Conservation (phyloP, 1,140 invertebrate genomes). For the Dendroctonus valens region DNA sequence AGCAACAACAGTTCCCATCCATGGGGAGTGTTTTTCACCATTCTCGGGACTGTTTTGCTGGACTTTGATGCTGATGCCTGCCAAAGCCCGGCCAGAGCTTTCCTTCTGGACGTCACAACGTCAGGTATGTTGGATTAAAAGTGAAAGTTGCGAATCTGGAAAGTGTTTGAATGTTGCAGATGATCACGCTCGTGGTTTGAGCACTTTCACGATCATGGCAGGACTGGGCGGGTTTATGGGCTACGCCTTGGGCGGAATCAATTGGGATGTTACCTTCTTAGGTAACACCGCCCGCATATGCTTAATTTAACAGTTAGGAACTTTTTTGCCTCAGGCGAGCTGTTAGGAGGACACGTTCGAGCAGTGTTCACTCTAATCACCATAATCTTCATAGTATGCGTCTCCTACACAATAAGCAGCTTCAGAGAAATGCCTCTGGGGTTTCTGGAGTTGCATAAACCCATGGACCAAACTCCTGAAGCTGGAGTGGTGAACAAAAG, state of each 20-base stretch:
- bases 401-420: conserved; percentile 77
- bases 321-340: conserved; percentile 55
- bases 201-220: conserved; percentile 95
- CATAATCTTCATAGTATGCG: conserved; percentile 80
- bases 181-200: conserved; percentile 89
- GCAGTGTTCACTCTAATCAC: conserved; percentile 89
- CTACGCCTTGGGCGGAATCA: conserved; percentile 87
- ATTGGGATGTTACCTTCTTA: conserved; percentile 85
- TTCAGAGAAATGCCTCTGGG: conserved; percentile 84
- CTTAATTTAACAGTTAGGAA: neutral
- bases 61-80: conserved; percentile 97
- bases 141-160: neutral
- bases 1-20: conserved; percentile 59
- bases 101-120: conserved; percentile 87
- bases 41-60: conserved; percentile 87
- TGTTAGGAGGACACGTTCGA: conserved; percentile 83
- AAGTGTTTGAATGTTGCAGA: conserved; percentile 53
- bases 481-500: conserved; percentile 16
- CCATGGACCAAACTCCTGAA: neutral
- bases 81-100: conserved; percentile 90
- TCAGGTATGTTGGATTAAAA: conserved; percentile 61
- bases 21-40: conserved; percentile 89
- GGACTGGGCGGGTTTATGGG: conserved; percentile 92
- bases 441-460: conserved; percentile 50
- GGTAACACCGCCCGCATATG: conserved; percentile 53